Percentiles rank a stretch among this genome's conserved stretches.
Conservation (phyloP, 2,113 vertebrate genomes). For the Petrocephalus zakoni region DNA sequence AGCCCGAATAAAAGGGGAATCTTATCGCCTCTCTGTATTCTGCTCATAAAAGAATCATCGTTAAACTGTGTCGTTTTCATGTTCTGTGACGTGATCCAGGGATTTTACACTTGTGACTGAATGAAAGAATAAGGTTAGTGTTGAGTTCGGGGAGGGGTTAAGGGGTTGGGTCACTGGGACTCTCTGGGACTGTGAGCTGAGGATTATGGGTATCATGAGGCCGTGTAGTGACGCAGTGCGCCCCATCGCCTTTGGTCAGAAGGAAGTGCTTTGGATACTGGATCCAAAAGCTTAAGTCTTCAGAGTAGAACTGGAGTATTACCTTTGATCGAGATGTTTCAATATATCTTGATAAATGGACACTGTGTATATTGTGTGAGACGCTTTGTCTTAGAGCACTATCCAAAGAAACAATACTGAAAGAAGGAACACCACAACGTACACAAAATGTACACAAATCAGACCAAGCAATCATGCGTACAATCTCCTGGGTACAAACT, state of each 20-base stretch:
- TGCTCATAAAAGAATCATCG: background rate
- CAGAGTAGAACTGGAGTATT: background rate
- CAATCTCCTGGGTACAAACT: background rate
- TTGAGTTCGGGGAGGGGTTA: background rate
- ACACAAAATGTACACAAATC: background rate
- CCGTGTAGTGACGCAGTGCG: background rate
- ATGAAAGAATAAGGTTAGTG: background rate
- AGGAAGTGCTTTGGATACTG: background rate
- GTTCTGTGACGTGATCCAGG: background rate
- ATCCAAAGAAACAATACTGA: background rate
- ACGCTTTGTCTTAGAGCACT: background rate
- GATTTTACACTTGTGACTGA: background rate
- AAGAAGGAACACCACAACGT: background rate
- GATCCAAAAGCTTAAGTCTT: background rate
- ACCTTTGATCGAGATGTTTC: background rate
- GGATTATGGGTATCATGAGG: background rate
- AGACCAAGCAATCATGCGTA: background rate
- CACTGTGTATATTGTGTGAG: background rate
- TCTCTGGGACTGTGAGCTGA: background rate
- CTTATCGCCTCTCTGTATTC: background rate
- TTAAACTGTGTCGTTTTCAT: background rate
- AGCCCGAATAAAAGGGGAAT: background rate
- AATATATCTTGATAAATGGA: background rate
- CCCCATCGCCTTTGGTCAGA: background rate
- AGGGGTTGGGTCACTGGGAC: background rate